phyloP scores from a whole-genome alignment of 1,140 invertebrate species.

The Drosophila carrolli region DNA sequence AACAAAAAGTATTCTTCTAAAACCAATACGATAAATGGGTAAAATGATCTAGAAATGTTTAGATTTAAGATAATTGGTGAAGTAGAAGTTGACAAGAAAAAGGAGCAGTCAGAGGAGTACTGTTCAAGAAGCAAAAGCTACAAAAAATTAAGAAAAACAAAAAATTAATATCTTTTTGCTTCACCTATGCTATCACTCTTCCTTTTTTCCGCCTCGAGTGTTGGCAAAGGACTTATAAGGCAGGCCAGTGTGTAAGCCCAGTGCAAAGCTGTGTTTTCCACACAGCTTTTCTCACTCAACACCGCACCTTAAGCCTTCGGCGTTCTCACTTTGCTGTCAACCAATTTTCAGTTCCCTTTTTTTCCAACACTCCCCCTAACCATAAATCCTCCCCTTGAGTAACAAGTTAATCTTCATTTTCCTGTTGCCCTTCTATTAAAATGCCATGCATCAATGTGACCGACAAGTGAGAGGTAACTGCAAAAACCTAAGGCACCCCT shows the following conservation, averaged over 20 bases:
- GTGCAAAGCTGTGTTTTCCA: conserved; percentile 6
- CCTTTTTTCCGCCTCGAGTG: not conserved
- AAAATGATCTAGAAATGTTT: too few relatives aligned
- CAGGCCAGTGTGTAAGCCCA: conserved; percentile 10
- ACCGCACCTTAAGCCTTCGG: not conserved
- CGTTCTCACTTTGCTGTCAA: conserved; percentile 18
- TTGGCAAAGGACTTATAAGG: conserved; percentile 7
- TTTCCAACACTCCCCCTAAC: conserved; percentile 2
- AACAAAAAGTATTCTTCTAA: too few relatives aligned
- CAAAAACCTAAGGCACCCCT: conserved; percentile 30
- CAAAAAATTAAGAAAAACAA: too few relatives aligned
- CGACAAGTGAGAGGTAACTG: conserved; percentile 45
- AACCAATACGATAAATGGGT: too few relatives aligned
- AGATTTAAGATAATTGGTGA: too few relatives aligned
- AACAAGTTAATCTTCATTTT: conserved; percentile 78
- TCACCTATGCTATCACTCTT: too few relatives aligned
- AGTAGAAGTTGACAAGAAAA: too few relatives aligned
- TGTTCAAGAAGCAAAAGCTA: too few relatives aligned
- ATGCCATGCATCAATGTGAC: conserved; percentile 74
- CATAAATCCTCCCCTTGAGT: conserved; percentile 30
- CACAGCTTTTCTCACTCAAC: conserved; percentile 18
- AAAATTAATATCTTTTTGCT: too few relatives aligned
- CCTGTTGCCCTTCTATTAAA: conserved; percentile 67
- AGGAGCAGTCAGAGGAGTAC: too few relatives aligned
- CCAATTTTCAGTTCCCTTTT: conserved; percentile 14